Percentiles rank a stretch among this genome's conserved stretches.
These are phyloP conservation scores for Aphelenchoides fujianensis DNA, from an alignment of 1,140 invertebrate species.

Conservation along the genomic window DNA sequence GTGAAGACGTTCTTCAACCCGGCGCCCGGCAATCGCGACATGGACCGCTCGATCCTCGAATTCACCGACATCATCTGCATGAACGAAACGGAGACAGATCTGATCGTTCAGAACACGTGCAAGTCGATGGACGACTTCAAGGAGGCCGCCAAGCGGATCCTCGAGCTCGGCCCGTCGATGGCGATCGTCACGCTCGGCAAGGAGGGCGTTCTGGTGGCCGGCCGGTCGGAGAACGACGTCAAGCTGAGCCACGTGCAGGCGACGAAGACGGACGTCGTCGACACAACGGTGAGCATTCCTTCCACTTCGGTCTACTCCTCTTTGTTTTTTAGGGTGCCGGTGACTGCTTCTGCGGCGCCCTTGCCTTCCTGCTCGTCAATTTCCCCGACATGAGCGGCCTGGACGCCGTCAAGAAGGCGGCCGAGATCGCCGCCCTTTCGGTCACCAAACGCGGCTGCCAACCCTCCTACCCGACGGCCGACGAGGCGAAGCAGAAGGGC, in stretches of 20 bases:
- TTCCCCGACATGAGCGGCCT: slow-evolving; percentile 5
- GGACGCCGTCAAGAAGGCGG: slow-evolving; percentile 19
- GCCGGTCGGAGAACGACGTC: slow-evolving; percentile 19
- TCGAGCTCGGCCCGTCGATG: slow-evolving; percentile 40
- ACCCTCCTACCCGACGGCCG: slow-evolving; percentile 40
- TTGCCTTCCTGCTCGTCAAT: slow-evolving; percentile 44
- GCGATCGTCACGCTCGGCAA: slow-evolving; percentile 49
- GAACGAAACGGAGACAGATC: slow-evolving; percentile 63
- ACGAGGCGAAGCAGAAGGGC: slow-evolving; percentile 40
- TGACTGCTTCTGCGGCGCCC: slow-evolving; percentile 51
- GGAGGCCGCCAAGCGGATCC: slow-evolving; percentile 36
- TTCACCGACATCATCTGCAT: slow-evolving; percentile 65
- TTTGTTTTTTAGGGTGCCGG: slow-evolving; percentile 52
- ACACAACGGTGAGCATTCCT: slow-evolving; percentile 49
- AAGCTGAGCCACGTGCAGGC: slow-evolving; percentile 39
- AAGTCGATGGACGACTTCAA: slow-evolving; percentile 37
- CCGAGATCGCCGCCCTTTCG: slow-evolving; percentile 48
- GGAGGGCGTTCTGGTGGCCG: slow-evolving; percentile 41
- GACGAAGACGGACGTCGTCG: slow-evolving; percentile 49
- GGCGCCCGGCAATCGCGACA: slow-evolving; percentile 63
- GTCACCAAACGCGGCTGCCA: slow-evolving; percentile 46
- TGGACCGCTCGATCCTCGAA: slow-evolving; percentile 62
- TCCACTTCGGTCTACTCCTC: too few species aligned
- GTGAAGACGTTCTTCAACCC: slow-evolving; percentile 66
- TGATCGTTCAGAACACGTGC: slow-evolving; percentile 29